Conservation (phyloP, 2,113 vertebrate genomes). For the Cyanocitta stelleri region DNA sequence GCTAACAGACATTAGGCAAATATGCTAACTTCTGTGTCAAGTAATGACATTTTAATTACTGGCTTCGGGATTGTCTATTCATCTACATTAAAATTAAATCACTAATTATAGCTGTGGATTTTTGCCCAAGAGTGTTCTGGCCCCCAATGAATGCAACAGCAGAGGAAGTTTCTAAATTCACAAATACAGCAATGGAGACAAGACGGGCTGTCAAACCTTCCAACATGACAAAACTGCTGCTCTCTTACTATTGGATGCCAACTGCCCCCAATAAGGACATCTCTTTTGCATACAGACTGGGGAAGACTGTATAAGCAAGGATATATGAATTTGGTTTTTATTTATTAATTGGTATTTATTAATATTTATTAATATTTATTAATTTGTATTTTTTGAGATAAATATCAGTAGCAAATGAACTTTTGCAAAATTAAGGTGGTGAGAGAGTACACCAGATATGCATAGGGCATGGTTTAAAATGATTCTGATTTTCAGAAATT, state of each 20-base stretch:
- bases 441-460: background rate
- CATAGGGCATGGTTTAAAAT: background rate
- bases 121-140: conserved; percentile 47
- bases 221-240: background rate
- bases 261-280: background rate
- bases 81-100: conserved; percentile 55
- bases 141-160: background rate
- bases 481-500: background rate
- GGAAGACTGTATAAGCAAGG: background rate
- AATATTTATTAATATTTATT: background rate
- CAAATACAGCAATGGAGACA: background rate
- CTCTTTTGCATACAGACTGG: background rate
- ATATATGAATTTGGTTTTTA: background rate
- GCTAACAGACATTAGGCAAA: conserved; percentile 7
- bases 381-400: background rate
- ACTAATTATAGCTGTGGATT: conserved; percentile 46
- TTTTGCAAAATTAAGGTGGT: background rate
- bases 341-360: background rate
- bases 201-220: background rate
- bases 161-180: conserved; percentile 25
- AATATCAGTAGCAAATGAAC: background rate
- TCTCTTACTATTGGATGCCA: background rate
- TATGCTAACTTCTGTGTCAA: conserved; percentile 40
- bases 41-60: conserved; percentile 58
- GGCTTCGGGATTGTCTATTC: conserved; percentile 56